These are phyloP conservation scores for Octopus bimaculoides DNA, from an alignment of 1,140 invertebrate species.

Conservation along the genomic window DNA sequence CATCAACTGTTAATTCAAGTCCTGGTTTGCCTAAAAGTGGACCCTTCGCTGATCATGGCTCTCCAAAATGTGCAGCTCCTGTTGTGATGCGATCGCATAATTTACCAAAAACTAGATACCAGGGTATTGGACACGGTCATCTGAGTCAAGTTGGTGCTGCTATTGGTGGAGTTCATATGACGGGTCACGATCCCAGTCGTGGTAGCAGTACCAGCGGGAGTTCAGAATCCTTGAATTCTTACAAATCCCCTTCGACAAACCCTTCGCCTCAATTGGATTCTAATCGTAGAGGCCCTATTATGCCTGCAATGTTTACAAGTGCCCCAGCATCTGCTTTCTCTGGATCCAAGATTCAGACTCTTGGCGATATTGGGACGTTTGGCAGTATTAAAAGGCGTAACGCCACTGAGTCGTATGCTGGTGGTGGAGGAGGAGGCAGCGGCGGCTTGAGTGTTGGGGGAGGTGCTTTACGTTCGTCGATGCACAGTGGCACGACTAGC, in stretches of 20 bases:
- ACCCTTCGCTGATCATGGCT: not conserved
- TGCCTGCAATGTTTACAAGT: slow-evolving; percentile 5
- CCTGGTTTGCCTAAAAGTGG: not conserved
- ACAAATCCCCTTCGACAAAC: not conserved
- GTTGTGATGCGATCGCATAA: not conserved
- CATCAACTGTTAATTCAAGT: not conserved
- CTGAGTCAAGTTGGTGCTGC: not conserved
- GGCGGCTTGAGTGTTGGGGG: not conserved
- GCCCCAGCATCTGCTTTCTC: not conserved
- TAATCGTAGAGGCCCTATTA: not conserved
- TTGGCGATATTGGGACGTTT: not conserved
- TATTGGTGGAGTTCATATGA: not conserved
- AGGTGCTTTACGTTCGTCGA: not conserved
- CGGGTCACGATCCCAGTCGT: slow-evolving; percentile 36
- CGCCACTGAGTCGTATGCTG: not conserved
- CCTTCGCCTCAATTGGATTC: slow-evolving; percentile 10
- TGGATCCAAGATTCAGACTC: not conserved
- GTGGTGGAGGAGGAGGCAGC: not conserved
- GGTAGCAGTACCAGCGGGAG: slow-evolving; percentile 49
- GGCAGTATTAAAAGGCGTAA: not conserved
- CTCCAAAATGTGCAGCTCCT: not conserved
- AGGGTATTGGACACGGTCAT: not conserved
- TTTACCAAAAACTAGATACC: not conserved
- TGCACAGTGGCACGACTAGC: not conserved
- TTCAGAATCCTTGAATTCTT: slow-evolving; percentile 53